These are phyloP conservation scores for Octopus bimaculoides DNA, from an alignment of 1,140 invertebrate genomes.

Conservation along the genomic window DNA sequence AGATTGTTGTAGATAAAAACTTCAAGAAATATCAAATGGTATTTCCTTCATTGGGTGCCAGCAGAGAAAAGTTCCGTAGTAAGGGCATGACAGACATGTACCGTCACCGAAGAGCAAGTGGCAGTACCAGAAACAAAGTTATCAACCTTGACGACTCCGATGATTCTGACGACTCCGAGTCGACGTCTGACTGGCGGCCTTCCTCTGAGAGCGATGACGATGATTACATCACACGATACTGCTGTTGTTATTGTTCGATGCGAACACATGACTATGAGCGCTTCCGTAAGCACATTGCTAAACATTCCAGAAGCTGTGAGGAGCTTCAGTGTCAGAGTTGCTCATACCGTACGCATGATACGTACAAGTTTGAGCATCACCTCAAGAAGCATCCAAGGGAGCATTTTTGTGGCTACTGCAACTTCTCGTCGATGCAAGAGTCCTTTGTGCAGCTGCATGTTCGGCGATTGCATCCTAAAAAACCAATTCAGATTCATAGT, in stretches of 20 bases:
- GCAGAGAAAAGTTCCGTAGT: neutral
- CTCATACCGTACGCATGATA: neutral
- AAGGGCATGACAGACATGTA: neutral
- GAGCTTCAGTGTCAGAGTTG: neutral
- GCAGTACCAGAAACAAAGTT: neutral
- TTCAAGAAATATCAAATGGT: neutral
- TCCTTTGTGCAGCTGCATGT: neutral
- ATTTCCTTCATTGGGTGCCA: neutral
- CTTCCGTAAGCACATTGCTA: neutral
- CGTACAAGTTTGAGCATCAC: neutral
- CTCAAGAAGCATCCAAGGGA: neutral
- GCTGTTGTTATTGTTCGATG: neutral
- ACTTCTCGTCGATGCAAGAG: slow-evolving; percentile 2
- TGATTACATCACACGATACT: neutral
- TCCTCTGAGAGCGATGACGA: neutral
- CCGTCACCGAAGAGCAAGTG: neutral
- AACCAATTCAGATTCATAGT: neutral
- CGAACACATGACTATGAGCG: neutral
- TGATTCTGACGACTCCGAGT: neutral
- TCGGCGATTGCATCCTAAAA: neutral
- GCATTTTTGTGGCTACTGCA: slow-evolving; percentile 4
- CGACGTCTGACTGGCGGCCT: slow-evolving; percentile 6
- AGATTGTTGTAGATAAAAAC: neutral
- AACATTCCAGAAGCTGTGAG: slow-evolving; percentile 2
- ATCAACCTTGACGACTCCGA: neutral